Conservation (phyloP, 37 sponge, comb jelly and placozoan genomes). For the Ianthella basta region DNA sequence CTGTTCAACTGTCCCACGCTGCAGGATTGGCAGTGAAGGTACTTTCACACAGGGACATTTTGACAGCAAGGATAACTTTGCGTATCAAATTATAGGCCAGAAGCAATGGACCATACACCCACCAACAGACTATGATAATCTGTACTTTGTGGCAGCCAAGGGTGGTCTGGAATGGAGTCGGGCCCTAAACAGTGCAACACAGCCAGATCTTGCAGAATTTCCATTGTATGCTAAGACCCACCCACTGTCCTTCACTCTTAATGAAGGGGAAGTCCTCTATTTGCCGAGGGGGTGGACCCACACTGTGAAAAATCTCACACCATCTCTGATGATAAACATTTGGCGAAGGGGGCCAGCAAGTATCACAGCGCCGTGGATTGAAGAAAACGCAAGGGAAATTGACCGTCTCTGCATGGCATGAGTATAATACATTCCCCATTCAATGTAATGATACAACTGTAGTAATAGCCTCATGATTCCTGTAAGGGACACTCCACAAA, state of each 20-base stretch:
- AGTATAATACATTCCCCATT: neutral
- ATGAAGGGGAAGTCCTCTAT: slow-evolving; percentile 85
- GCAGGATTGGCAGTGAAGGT: slow-evolving; percentile 80
- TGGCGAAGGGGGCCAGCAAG: slow-evolving; percentile 90
- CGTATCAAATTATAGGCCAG: slow-evolving; percentile 83
- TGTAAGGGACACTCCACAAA: neutral
- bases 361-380: slow-evolving; percentile 70
- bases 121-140: slow-evolving; percentile 77
- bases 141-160: slow-evolving; percentile 66
- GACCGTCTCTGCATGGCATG: neutral
- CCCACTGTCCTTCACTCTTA: slow-evolving; percentile 62
- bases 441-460: too few species aligned
- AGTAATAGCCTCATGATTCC: too few species aligned
- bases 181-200: slow-evolving; percentile 37
- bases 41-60: slow-evolving; percentile 94
- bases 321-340: slow-evolving; percentile 86
- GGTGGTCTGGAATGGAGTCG: slow-evolving; percentile 87
- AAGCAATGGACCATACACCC: slow-evolving; percentile 86
- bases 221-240: slow-evolving; percentile 71
- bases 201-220: slow-evolving; percentile 57
- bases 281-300: slow-evolving; percentile 93
- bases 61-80: slow-evolving; percentile 93
- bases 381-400: slow-evolving; percentile 55
- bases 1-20: neutral
- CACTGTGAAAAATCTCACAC: slow-evolving; percentile 73